phyloP scores from a whole-genome alignment of 2,888 invertebrate species.

The Deladenus siricidicola region DNA sequence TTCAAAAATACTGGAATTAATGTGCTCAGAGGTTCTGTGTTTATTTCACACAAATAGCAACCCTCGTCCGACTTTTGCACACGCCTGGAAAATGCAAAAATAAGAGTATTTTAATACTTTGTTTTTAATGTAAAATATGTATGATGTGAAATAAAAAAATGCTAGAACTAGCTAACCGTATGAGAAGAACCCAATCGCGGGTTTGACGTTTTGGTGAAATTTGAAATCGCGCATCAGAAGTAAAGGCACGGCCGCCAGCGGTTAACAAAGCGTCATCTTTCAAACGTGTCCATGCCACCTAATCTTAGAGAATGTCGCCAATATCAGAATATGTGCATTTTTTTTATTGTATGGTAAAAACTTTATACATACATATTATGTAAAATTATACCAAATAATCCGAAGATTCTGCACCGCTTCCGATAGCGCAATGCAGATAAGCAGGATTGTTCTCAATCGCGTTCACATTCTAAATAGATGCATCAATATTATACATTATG shows the following conservation, averaged over 20 bases:
- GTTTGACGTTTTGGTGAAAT: constrained; percentile 32
- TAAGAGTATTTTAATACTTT: background rate
- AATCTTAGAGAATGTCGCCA: constrained; percentile 3
- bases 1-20: constrained; percentile 47
- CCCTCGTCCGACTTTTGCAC: constrained; percentile 40
- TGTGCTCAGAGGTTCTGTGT: constrained; percentile 45
- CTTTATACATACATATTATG: constrained; percentile 1
- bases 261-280: constrained; percentile 46
- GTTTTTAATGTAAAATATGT: background rate
- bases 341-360: background rate
- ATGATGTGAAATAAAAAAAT: background rate
- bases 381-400: background rate
- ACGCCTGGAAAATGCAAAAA: constrained; percentile 28
- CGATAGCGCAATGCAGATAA: constrained; percentile 46
- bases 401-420: background rate
- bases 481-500: background rate
- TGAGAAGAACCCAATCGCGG: constrained; percentile 46
- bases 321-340: background rate
- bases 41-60: constrained; percentile 51
- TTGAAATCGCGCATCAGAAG: constrained; percentile 47
- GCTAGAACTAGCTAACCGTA: constrained; percentile 28
- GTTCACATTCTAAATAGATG: constrained; percentile 15
- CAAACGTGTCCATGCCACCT: constrained; percentile 47
- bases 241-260: constrained; percentile 45
- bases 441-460: constrained; percentile 45